Conservation (phyloP, 2,797 vertebrate species). For the Psittacula echo region DNA sequence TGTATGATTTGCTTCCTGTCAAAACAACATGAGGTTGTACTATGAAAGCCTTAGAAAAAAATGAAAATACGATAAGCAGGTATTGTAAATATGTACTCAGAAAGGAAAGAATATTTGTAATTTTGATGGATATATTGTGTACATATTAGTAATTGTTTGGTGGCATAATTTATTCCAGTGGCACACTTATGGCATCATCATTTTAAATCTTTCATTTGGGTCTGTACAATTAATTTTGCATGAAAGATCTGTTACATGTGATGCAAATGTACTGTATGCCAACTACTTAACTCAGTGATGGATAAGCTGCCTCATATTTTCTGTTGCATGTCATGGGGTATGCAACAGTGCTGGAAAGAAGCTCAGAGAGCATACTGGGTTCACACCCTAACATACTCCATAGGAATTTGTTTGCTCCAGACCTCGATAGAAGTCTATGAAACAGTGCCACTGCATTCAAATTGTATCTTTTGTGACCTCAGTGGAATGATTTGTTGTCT, state of each 20-base stretch:
- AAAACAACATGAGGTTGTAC: not conserved
- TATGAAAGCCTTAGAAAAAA: not conserved
- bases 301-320: not conserved
- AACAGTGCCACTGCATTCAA: not conserved
- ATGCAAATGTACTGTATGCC: not conserved
- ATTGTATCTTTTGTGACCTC: not conserved
- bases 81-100: not conserved
- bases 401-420: not conserved
- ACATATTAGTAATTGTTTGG: not conserved
- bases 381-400: not conserved
- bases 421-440: not conserved
- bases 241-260: not conserved
- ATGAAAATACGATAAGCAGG: not conserved
- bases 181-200: not conserved
- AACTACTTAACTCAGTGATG: not conserved
- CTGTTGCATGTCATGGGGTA: not conserved
- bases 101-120: not conserved
- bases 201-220: not conserved
- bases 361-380: not conserved
- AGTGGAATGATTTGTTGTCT: conserved; percentile 27
- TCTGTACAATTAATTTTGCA: not conserved
- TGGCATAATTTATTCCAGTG: not conserved
- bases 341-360: not conserved
- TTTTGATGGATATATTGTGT: not conserved
- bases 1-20: not conserved